Base-by-base conservation (phyloP, 2,797 vertebrate genomes). In the Scleropages formosus region DNA sequence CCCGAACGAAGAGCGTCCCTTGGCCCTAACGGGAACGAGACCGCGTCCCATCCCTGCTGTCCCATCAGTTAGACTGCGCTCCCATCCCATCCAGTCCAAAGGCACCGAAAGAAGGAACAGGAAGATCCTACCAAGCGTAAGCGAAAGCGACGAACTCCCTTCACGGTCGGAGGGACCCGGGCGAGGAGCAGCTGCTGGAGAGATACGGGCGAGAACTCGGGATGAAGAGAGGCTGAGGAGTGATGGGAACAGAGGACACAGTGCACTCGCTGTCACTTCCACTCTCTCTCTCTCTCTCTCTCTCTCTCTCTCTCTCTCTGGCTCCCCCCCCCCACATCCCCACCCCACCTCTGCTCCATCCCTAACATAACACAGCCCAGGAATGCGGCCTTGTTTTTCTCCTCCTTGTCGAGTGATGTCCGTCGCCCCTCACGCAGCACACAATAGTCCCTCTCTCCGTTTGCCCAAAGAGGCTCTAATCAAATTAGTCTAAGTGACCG, bases 201-300 rank as follows among this genome's bases (percentile, higher is more conserved):
- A n/a, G n/a, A n/a, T n/a, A n/a, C n/a, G n/a, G n/a, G n/a, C n/a
- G n/a, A n/a, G n/a, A n/a, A n/a, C n/a, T n/a, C 31, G 6, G 39
- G 31, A 31, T 49, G 73, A 80, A 80, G 78, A 76, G 73, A 78
- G 24, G 79, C 72, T 78, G 81, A 75, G 79, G 84, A 80, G 85
- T 83, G 83, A 84, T 88, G 81, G 86, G 84, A 88, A 82, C 79
- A 86, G 84, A 73, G 78, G 76, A 83, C 77, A 74, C 74, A 75
- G 61, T 51, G 72, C 46, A 7, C 11, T 18, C 11, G 3, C n/a
- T 26, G 56, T n/a, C 72, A 46, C 11, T 39, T 69, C 20, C 75
- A 58, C 65, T 61, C 49, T 77, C 44, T 27, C 20, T 79, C 53
- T 47, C 75, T 83, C 82, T 74, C 74, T 80, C 76, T 80, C 82